Percentiles rank a stretch among this genome's conserved stretches.
These are phyloP conservation scores for Melangyna quadrimaculata DNA, from an alignment of 2,888 invertebrate species.

Conservation along the genomic window DNA sequence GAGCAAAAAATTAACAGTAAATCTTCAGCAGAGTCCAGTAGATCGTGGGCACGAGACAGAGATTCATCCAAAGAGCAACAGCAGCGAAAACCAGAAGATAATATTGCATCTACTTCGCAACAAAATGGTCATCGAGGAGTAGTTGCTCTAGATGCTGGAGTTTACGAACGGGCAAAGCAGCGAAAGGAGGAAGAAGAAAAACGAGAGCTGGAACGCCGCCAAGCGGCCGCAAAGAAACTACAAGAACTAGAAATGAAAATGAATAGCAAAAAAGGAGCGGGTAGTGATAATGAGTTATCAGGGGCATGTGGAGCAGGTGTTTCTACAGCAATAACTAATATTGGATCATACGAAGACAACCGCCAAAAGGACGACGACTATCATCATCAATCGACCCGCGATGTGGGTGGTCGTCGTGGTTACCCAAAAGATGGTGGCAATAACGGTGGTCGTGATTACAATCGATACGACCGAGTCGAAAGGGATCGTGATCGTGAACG, in stretches of 20 bases:
- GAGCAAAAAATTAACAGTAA: conserved; percentile 62
- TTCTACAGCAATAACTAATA: conserved; percentile 45
- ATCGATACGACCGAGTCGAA: conserved; percentile 70
- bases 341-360: conserved; percentile 55
- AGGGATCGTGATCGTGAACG: conserved; percentile 53
- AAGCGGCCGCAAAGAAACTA: conserved; percentile 84
- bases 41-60: conserved; percentile 53
- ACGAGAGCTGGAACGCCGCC: conserved; percentile 85
- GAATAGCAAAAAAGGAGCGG: conserved; percentile 83
- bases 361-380: conserved; percentile 73
- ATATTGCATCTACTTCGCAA: conserved; percentile 70
- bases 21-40: conserved; percentile 46
- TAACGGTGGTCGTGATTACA: conserved; percentile 71
- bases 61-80: conserved; percentile 56
- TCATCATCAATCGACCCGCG: conserved; percentile 65
- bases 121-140: conserved; percentile 81
- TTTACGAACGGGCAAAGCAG: conserved; percentile 91
- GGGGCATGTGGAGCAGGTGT: conserved; percentile 41
- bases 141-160: conserved; percentile 86
- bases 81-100: conserved; percentile 73
- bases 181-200: conserved; percentile 95
- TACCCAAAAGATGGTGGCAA: conserved; percentile 54
- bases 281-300: conserved; percentile 76
- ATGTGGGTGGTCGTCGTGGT: conserved; percentile 48
- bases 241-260: conserved; percentile 86